These are phyloP conservation scores for Terrapene triunguis DNA, from an alignment of 2,113 vertebrate species.

Conservation along the genomic window DNA sequence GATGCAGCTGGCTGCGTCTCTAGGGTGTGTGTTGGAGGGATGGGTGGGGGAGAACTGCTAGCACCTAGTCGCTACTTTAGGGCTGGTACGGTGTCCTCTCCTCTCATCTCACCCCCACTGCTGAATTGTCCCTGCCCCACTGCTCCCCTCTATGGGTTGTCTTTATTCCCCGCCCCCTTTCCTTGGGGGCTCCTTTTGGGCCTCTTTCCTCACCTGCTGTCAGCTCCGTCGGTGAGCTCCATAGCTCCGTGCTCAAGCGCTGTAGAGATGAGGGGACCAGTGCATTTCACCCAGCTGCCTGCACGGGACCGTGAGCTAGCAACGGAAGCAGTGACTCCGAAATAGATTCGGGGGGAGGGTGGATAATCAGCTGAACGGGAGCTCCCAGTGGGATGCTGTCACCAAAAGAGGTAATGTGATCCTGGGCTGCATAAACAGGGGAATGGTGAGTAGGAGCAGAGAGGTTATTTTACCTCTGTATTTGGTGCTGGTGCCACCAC, in stretches of 20 bases:
- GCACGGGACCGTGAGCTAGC: fast-evolving
- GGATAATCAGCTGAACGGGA: not conserved
- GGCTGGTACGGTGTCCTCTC: not conserved
- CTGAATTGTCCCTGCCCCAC: not conserved
- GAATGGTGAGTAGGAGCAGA: not conserved
- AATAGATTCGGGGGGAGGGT: not conserved
- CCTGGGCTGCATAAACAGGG: not conserved
- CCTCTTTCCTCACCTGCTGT: not conserved
- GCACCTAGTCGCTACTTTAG: not conserved
- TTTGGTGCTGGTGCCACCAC: not conserved
- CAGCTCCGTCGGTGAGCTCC: not conserved
- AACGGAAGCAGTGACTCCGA: no score
- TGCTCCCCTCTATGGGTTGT: not conserved
- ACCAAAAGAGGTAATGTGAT: not conserved
- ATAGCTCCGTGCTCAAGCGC: not conserved
- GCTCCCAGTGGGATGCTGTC: not conserved
- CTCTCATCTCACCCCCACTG: not conserved
- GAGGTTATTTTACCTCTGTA: not conserved
- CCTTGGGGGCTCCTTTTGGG: not conserved
- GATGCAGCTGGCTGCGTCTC: not conserved
- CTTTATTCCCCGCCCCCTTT: not conserved
- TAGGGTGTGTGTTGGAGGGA: not conserved
- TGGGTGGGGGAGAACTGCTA: not conserved
- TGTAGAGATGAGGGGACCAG: fast-evolving
- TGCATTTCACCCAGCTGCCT: not conserved